Evolutionary conservation across 2,888 invertebrate genomes (phyloP), one percentile per base, ranked within the genome.

Genomic region (Ichneumoninae sp.): DNA sequence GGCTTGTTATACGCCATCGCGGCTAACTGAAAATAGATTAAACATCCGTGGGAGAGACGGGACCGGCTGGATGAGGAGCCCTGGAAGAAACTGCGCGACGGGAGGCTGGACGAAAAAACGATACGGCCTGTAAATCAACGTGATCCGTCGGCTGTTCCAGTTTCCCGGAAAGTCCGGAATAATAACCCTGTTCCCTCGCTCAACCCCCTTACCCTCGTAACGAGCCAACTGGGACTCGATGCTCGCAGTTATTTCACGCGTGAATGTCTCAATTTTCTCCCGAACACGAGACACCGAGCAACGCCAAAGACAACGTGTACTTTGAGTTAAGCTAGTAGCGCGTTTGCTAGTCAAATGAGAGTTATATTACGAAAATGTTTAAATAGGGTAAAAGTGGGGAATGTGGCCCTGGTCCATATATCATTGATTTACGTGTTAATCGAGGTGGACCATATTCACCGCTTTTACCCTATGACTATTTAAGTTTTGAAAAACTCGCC

Each of bases 11-110:
- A 66, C 65, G 70, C 81, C 65, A 10, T 26, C 44, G 71, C 44
- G 77, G 76, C 82, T 82, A 82, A 77, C 76, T 60, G 71, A 77
- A 82, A 82, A 82, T 82, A 69, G 71, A 77, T 82, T 82, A 75
- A 75, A 75, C 69, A 75, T 75, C 75, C 75, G 62, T 30, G 40
- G 30, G 77, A 68, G 71, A 77, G 76, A 50, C 6, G 65, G 3
- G 54, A 33, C 44, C 60, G 26, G 40, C 71, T 62, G 44, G 22
- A 80, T 36, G 22, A 68, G 40, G 33, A 4, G 54, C 65, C 33
- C 19, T 22, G 19, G 47, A n/a, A 19, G 60, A 36, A 72, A 79
- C 54, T 76, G 22, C 33, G 54, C 19, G 22, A 22, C 54, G 19
- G 30, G 10, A 66, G 40, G 47, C 19, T 40, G n/a, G 50, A 19